These are phyloP conservation scores for Phymorhynchus buccinoides DNA, from an alignment of 1,140 invertebrate genomes.

Conservation along the genomic window DNA sequence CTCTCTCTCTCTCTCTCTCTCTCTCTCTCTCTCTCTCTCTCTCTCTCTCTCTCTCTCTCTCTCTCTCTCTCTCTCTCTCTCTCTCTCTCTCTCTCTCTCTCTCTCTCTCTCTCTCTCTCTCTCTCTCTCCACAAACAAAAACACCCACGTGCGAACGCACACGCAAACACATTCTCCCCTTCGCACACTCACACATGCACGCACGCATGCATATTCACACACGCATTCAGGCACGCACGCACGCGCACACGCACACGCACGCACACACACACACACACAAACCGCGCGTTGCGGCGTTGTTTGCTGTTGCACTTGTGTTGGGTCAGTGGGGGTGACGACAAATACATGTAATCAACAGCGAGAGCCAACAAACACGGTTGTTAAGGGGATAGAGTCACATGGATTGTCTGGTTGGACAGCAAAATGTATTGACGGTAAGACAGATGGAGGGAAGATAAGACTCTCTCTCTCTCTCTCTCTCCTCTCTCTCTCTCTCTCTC, in stretches of 20 bases:
- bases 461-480: background rate
- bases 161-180: background rate
- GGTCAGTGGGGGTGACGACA: too few species aligned
- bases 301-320: too few species aligned
- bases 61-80: background rate
- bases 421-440: too few species aligned
- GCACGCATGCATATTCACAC: background rate
- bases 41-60: conserved; percentile 24
- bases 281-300: background rate
- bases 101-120: conserved; percentile 1
- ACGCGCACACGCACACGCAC: background rate
- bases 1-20: conserved; percentile 7
- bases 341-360: too few species aligned
- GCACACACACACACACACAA: background rate
- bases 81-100: background rate
- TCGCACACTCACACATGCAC: conserved; percentile 1
- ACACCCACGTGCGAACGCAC: background rate
- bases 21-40: background rate
- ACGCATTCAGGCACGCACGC: background rate
- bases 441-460: too few species aligned
- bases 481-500: background rate
- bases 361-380: too few species aligned
- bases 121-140: background rate
- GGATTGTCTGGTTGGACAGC: too few species aligned
- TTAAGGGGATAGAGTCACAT: too few species aligned